Base-by-base conservation (phyloP, 2,797 vertebrate genomes). In the Tadarida brasiliensis region DNA sequence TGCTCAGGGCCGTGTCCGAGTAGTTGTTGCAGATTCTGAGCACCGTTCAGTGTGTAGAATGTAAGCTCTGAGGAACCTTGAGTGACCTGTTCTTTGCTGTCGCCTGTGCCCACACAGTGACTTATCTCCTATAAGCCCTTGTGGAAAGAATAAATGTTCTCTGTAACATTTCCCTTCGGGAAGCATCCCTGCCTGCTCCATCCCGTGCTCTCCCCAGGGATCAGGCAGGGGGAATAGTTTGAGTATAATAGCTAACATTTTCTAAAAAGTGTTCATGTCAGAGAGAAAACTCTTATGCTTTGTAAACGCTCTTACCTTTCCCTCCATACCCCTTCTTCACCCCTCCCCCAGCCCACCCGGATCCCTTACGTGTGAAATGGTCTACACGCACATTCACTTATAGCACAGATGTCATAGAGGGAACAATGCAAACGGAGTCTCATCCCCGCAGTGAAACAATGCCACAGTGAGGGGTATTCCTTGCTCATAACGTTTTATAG, bases 261-360 rank as follows among this genome's bases (percentile, higher is more conserved):
- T 44, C 35, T 78, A 67, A 16, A 76, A 84, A 24, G 16, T 54
- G 6, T 67, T 67, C 35, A 30, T 39, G 63, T 88, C 56, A 63
- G 44, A 74, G 68, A 93, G 80, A 92, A 84, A 85, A 33, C 20
- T 22, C 65, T 51, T 4, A 35, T 16, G 22, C 65, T 94, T 93
- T 73, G 59, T 63, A 15, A 91, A 28, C 35, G 57, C 2, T 2
- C n/a, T 30, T 77, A 26, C 73, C 6, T 73, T 30, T 30, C 10
- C 16, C 33, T 35, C 16, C 5, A 8, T 16, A 7, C 1, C 35
- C 5, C 44, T 63, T 56, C 30, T 30, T 63, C 11, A 0, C 5
- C 16, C 28, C 35, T 1, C 47, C 7, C 11, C 11, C 11, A 4
- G 2, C 2, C 11, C 5, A 0, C 0, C 3, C 24, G 3, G 26